A percentile compares a stretch with the other conserved stretches of the same genome.
Evolutionary conservation across 1,140 invertebrate species (phyloP).

Genomic region (Eueides isabella): DNA sequence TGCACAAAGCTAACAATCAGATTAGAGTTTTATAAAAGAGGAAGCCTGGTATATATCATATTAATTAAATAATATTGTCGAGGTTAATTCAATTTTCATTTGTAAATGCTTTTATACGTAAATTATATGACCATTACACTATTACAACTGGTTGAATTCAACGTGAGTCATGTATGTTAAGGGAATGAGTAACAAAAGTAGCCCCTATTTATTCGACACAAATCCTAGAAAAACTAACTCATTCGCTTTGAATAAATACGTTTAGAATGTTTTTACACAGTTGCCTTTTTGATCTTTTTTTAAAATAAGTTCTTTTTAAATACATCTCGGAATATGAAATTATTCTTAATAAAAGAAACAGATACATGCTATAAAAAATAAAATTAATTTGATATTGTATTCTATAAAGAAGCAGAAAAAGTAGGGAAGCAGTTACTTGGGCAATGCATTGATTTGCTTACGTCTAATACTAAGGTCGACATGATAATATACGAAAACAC

Average conservation of each 20-base stretch:
- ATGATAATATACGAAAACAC: slow-evolving; percentile 23
- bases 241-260: too few species aligned
- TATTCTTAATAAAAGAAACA: too few species aligned
- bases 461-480: neutral
- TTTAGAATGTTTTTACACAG: too few species aligned
- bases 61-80: neutral
- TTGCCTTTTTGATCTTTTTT: too few species aligned
- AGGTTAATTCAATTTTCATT: slow-evolving; percentile 8
- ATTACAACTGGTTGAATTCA: neutral
- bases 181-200: neutral
- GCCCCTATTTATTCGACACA: neutral
- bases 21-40: neutral
- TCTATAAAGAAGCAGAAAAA: neutral
- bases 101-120: neutral
- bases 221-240: neutral
- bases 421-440: neutral
- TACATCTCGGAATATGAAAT: too few species aligned
- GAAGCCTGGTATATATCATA: neutral
- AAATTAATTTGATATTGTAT: neutral
- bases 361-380: too few species aligned
- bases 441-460: neutral
- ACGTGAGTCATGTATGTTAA: neutral
- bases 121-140: neutral
- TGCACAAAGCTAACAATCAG: neutral
- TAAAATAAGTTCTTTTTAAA: too few species aligned